phyloP scores from a whole-genome alignment of 64 coral and sea anemone species.

The Stylophora pistillata region DNA sequence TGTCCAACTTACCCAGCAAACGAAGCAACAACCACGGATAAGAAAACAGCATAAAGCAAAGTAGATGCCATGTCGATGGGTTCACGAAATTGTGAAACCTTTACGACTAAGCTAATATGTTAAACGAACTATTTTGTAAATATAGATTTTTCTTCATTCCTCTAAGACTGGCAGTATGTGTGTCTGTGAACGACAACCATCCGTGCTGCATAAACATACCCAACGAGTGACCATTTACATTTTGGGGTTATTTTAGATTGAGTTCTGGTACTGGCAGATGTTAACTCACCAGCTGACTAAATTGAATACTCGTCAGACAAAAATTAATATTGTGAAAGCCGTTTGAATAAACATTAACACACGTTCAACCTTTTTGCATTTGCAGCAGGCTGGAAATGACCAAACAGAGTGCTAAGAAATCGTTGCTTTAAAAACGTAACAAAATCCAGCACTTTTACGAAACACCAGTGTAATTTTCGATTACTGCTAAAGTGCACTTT shows the following conservation, averaged over 20 bases:
- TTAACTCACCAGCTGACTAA: background rate
- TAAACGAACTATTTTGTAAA: no score
- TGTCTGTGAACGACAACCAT: background rate
- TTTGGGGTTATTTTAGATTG: background rate
- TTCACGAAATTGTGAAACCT: background rate
- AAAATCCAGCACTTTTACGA: no score
- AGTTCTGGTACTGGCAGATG: background rate
- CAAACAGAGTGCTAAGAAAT: background rate
- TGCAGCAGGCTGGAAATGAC: background rate
- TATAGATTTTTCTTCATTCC: background rate
- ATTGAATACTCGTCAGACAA: background rate
- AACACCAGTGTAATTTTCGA: background rate
- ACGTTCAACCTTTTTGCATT: background rate
- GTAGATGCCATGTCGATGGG: background rate
- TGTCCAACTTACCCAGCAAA: slow-evolving; percentile 6
- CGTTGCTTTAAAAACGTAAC: no score
- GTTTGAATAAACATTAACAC: slow-evolving; percentile 19
- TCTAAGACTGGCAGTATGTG: background rate
- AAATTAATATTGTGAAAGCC: background rate
- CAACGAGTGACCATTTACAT: background rate
- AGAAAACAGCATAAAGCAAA: background rate
- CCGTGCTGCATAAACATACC: background rate
- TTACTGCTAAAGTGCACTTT: no score
- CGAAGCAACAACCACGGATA: background rate
- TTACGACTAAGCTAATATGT: background rate